phyloP scores from a whole-genome alignment of 2,113 vertebrate species.

The Barbus barbus region DNA sequence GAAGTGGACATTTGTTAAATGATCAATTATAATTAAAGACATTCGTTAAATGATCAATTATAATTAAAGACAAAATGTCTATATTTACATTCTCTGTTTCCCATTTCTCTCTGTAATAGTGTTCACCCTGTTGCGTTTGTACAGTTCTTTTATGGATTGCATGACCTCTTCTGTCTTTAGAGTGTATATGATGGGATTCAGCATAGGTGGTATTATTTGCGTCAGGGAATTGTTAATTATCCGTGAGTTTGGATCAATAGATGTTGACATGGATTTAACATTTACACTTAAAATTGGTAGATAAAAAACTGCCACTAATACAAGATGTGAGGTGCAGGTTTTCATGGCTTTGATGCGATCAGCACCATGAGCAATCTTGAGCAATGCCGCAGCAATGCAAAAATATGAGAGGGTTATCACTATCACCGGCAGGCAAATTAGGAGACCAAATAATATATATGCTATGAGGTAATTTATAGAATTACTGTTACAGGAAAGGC shows the following conservation, averaged over 20 bases:
- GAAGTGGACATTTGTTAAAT: no score
- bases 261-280: constrained; percentile 20
- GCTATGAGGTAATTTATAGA: constrained; percentile 20
- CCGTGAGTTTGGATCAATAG: constrained; percentile 27
- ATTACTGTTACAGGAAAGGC: constrained; percentile 64
- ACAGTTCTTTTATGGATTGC: constrained; percentile 50
- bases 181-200: constrained; percentile 68
- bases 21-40: no score
- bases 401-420: constrained; percentile 48
- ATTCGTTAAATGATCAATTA: no score
- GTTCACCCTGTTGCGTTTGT: no score
- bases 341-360: constrained; percentile 47
- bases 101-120: no score
- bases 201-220: constrained; percentile 52
- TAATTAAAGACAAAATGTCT: no score
- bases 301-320: constrained; percentile 51
- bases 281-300: constrained; percentile 39
- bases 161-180: constrained; percentile 68
- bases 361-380: constrained; percentile 35
- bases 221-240: constrained; percentile 50
- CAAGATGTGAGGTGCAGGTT: constrained; percentile 52
- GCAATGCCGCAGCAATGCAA: constrained; percentile 37
- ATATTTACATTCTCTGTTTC: no score
- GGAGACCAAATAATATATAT: neutral
- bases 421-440: constrained; percentile 35